Evolutionary conservation across 2,888 invertebrate species (phyloP).

Genomic region (Lamellibrachia satsuma): DNA sequence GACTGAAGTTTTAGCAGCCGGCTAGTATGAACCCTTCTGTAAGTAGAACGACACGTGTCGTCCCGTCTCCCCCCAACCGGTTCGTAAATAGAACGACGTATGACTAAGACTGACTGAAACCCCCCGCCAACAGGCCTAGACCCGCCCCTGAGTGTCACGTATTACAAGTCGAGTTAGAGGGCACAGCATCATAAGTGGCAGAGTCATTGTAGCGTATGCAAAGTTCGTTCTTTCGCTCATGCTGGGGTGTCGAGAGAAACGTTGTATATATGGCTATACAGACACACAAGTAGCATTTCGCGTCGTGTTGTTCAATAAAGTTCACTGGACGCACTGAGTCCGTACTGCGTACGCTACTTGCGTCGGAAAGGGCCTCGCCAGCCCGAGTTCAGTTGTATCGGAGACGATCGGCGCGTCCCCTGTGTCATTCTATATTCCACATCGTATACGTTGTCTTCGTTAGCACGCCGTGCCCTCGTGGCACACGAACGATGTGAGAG

Average conservation of each 20-base stretch:
- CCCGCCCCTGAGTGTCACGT: background rate
- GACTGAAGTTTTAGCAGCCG: no score
- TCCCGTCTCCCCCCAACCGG: no score
- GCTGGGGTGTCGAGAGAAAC: background rate
- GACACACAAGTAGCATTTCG: background rate
- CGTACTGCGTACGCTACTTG: background rate
- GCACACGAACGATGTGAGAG: conserved; percentile 30
- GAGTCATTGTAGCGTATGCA: background rate
- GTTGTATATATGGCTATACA: background rate
- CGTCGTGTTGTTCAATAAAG: background rate
- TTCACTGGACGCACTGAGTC: background rate
- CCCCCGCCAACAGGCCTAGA: no score
- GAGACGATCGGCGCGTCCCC: background rate
- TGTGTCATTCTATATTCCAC: background rate
- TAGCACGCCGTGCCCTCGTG: conserved; percentile 14
- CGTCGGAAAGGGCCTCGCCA: background rate
- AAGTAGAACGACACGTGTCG: no score
- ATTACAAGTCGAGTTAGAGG: background rate
- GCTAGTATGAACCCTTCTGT: no score
- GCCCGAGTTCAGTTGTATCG: background rate
- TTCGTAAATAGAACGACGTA: no score
- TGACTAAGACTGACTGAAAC: no score
- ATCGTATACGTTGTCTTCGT: background rate
- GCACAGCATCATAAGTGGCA: background rate
- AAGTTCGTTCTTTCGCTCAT: no score